A percentile compares a stretch with the other conserved stretches of the same genome.
phyloP scores from a whole-genome alignment of 2,797 vertebrate genomes.

The Spinus pinus region DNA sequence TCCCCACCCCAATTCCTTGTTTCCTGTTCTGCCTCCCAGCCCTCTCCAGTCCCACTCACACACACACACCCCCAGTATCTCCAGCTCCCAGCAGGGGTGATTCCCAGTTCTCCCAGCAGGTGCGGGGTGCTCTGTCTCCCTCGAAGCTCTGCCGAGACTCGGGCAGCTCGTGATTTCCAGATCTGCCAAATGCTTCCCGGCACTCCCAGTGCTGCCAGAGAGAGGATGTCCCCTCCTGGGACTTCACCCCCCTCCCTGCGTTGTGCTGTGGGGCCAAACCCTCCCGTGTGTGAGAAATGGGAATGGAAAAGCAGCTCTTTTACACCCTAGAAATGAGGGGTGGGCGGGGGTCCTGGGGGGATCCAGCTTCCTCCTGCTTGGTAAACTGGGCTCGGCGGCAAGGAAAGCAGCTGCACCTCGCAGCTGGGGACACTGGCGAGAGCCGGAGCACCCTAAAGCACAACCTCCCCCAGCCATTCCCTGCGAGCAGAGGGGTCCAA shows the following conservation, averaged over 20 bases:
- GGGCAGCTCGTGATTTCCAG: not conserved
- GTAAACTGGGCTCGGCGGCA: rapidly evolving
- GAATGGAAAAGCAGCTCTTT: not conserved
- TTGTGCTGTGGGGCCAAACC: not conserved
- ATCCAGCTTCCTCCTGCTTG: not conserved
- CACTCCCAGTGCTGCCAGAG: not conserved
- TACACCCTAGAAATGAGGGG: not conserved
- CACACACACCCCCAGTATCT: too few relatives aligned
- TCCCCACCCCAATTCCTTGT: not conserved
- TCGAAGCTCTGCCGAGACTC: rapidly evolving
- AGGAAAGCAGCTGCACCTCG: not conserved
- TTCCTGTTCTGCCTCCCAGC: not conserved
- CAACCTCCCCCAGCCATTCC: rapidly evolving
- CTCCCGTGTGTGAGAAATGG: not conserved
- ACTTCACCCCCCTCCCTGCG: not conserved
- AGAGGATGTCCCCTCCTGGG: not conserved
- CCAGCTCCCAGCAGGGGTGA: not conserved
- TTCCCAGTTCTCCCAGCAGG: not conserved
- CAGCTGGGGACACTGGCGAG: rapidly evolving
- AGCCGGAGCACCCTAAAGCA: not conserved
- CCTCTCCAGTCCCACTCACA: not conserved
- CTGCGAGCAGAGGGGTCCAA: not conserved
- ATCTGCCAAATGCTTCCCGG: not conserved
- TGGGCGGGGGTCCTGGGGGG: rapidly evolving
- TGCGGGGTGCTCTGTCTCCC: not conserved